A percentile compares a stretch with the other conserved stretches of the same genome.
These are phyloP conservation scores for Cichlasoma orientale DNA, from an alignment of 2,797 vertebrate species.

Conservation along the genomic window DNA sequence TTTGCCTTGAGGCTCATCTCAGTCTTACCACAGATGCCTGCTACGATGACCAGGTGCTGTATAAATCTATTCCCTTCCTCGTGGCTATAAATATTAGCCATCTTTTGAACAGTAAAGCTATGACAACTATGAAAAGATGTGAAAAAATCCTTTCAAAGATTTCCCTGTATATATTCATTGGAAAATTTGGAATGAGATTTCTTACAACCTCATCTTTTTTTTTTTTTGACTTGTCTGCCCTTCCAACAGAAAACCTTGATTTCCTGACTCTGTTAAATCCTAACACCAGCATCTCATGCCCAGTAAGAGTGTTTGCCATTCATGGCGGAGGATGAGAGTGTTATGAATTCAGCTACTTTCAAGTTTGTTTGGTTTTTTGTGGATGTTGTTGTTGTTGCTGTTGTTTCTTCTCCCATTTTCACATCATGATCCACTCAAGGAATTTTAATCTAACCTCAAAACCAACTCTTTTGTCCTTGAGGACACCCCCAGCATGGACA, in stretches of 20 bases:
- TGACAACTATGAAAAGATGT: conserved; percentile 7
- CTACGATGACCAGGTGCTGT: background rate
- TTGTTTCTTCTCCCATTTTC: conserved; percentile 27
- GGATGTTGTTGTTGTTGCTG: no score
- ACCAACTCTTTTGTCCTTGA: conserved; percentile 40
- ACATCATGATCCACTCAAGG: conserved; percentile 26
- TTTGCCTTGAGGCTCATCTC: conserved; percentile 12
- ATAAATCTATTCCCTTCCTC: background rate
- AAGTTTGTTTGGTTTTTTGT: background rate
- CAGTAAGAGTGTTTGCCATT: conserved; percentile 50
- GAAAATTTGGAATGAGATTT: conserved; percentile 24
- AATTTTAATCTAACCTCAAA: conserved; percentile 49
- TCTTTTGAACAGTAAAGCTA: conserved; percentile 9
- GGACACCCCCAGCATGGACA: background rate
- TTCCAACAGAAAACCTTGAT: conserved; percentile 33
- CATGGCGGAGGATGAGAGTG: conserved; percentile 12
- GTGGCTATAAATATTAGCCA: conserved; percentile 13
- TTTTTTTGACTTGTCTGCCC: conserved; percentile 13
- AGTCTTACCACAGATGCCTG: conserved; percentile 8
- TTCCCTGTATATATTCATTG: conserved; percentile 28
- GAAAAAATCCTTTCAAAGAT: conserved; percentile 15
- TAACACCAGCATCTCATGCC: conserved; percentile 42
- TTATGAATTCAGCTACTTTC: conserved; percentile 46
- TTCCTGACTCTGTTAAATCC: conserved; percentile 50
- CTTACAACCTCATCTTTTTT: conserved; percentile 14